Base-by-base conservation (phyloP, 2,797 vertebrate species). In the Octomys mimax region DNA sequence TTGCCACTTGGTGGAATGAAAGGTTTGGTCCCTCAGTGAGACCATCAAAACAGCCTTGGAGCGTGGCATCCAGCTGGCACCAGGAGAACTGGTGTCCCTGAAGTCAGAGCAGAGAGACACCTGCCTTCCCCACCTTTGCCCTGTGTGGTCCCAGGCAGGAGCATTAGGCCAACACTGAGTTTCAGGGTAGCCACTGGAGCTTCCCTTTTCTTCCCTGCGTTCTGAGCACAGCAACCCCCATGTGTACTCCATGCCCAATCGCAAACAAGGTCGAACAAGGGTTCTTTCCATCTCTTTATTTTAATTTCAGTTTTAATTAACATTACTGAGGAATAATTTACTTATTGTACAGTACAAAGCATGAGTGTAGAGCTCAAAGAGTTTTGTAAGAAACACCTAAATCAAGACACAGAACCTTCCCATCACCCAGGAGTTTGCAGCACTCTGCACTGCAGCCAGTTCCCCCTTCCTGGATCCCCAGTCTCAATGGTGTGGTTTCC, bases 231-330 rank as follows among this genome's bases (percentile, higher is more conserved):
- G 21, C 33, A 75, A n/a, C n/a, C 7, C 54, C 28, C 9, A 33
- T 2, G 2, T 13, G 28, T n/a, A 5, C 10, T 26, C 92, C 31
- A 1, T 31, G 61, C 28, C n/a, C 33, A n/a, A 2, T 28, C 0
- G 18, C 24, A 82, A 36, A 22, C 39, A 39, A 73, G 24, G 21
- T 62, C n/a, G 39, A 84, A 62, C 14, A 79, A 59, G 24, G 26
- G 92, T 80, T 36, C 54, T 80, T 81, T 73, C 18, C 13, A 78
- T 21, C 0, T 68, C 54, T 78, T 78, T 22, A 6, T n/a, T 89
- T 88, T 66, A 71, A 84, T 62, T 80, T 93, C 16, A 85, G 6
- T 42, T 78, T 75, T 59, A 78, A 75, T 78, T 92, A 83, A 92
- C 54, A 77, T 84, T 87, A 77, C 6, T 39, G 39, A 92, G 18